Base-by-base conservation (phyloP, 2,797 vertebrate genomes). In the Chromobotia macracanthus region DNA sequence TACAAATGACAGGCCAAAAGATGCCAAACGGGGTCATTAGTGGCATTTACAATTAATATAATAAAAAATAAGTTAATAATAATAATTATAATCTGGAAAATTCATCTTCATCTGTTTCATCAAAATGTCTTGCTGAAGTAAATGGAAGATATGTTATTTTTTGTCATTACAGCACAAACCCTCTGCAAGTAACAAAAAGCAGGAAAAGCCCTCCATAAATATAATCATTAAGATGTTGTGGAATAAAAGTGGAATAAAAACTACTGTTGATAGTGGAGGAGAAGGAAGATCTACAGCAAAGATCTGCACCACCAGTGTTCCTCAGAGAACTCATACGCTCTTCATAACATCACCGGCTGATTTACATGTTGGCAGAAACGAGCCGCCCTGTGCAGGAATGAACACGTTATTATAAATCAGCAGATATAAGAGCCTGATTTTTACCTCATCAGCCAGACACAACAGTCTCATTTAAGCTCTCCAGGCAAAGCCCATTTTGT, bases 351-450 rank as follows among this genome's bases (percentile, higher is more conserved):
- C 31, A 3, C 18, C 5, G 18, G 88, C 84, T 88, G 88, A 16
- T 92, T 90, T 91, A 84, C 85, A 90, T 89, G 88, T 91, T 90
- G 86, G 86, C 90, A 90, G 88, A 89, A 89, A 89, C 78, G 85
- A 84, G 28, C 81, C 87, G 50, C 58, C 74, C 79, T 85, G 81
- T 82, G 80, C 82, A 85, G 84, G 82, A 86, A 35, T 25, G 46
- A 84, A 84, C 86, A 80, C 16, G 10, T 80, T 71, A 75, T 64
- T 75, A 28, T 68, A 60, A 8, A 68, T 79, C 82, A 0, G 75
- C 85, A 89, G 87, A 89, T 84, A 86, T 60, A 68, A 77, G 65
- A 77, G 53, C 75, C 53, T 77, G 41, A 77, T 77, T 68, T 86
- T 88, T 86, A 91, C 87, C 88, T 89, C 46, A 12, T 1, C 28